These are phyloP conservation scores for Spinibarbus caldwelli DNA, from an alignment of 2,797 vertebrate genomes.

Conservation along the genomic window DNA sequence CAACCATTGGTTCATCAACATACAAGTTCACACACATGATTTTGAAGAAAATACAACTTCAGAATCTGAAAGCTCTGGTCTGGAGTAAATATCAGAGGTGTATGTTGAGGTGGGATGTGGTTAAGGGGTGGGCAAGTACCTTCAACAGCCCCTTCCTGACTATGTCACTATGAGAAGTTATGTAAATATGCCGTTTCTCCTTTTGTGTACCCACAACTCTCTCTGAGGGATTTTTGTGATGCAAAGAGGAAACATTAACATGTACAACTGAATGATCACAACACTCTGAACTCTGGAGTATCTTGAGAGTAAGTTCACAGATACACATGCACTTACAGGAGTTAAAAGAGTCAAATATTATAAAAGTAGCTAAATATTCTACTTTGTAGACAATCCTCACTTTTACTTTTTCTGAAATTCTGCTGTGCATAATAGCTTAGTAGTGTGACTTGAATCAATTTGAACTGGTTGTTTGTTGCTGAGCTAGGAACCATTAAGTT, in stretches of 20 bases:
- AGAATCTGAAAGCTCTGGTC: neutral
- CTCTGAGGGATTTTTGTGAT: neutral
- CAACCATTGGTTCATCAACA: neutral
- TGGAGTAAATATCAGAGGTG: neutral
- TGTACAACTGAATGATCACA: neutral
- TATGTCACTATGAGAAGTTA: neutral
- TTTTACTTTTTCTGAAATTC: neutral
- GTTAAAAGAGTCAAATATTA: neutral
- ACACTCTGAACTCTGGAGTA: neutral
- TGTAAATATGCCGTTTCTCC: neutral
- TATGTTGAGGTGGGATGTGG: neutral
- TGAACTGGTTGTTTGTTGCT: neutral
- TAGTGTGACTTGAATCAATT: neutral
- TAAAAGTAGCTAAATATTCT: neutral
- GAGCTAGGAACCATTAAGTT: neutral
- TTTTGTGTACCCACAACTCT: neutral
- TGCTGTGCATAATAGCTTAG: neutral
- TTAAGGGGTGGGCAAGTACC: neutral
- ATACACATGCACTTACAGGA: neutral
- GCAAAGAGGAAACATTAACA: neutral
- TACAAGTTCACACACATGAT: too few species aligned
- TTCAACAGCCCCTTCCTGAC: neutral
- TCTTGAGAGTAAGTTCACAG: constrained; percentile 11
- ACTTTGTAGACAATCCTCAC: neutral
- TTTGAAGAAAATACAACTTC: neutral